Evolutionary conservation across 1,140 invertebrate species (phyloP).

Genomic region (Halictus rubicundus): DNA sequence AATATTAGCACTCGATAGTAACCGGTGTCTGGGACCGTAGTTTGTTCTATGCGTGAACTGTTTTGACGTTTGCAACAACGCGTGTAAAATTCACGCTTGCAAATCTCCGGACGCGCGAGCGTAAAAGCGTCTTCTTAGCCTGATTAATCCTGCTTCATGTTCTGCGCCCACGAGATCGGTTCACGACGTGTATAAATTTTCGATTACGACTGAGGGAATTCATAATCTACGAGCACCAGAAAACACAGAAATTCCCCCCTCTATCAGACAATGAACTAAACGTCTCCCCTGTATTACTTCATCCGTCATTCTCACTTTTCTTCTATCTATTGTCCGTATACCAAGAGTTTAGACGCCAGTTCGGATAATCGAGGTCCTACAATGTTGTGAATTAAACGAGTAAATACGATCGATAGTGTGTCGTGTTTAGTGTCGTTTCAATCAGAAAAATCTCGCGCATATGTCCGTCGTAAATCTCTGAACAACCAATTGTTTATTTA

Average conservation of each 20-base stretch:
- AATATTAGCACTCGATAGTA: too few species aligned
- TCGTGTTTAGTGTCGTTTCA: too few species aligned
- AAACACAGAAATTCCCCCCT: slow-evolving; percentile 32
- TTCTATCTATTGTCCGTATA: neutral
- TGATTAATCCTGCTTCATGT: slow-evolving; percentile 32
- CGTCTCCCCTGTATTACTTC: slow-evolving; percentile 26
- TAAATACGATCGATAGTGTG: too few species aligned
- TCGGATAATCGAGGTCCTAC: too few species aligned
- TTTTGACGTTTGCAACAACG: neutral
- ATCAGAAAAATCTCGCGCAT: too few species aligned
- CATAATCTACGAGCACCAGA: neutral
- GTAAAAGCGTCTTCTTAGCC: neutral
- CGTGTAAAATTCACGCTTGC: slow-evolving; percentile 8
- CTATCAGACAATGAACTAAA: slow-evolving; percentile 55
- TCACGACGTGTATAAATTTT: slow-evolving; percentile 49
- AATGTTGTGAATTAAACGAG: too few species aligned
- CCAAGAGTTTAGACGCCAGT: too few species aligned
- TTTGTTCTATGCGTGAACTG: too few species aligned
- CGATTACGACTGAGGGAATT: slow-evolving; percentile 35
- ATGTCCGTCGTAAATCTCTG: too few species aligned
- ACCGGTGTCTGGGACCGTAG: too few species aligned
- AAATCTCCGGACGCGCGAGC: neutral
- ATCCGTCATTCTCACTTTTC: slow-evolving; percentile 49
- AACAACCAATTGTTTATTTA: too few species aligned
- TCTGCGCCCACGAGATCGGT: slow-evolving; percentile 6